A percentile compares a stretch with the other conserved stretches of the same genome.
These are phyloP conservation scores for Conomelus anceps DNA, from an alignment of 2,888 invertebrate species.

Conservation along the genomic window DNA sequence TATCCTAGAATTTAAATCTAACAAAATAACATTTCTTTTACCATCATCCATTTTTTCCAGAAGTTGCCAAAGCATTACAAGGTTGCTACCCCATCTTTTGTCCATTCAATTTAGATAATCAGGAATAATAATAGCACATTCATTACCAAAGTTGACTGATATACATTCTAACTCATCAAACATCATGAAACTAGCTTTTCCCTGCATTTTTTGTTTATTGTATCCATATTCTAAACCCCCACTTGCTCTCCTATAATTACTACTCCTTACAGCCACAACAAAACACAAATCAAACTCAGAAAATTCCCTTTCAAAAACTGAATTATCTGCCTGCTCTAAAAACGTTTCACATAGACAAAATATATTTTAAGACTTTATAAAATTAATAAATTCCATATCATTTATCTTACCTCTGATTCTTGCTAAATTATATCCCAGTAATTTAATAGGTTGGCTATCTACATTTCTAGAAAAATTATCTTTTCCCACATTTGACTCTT, in stretches of 20 bases:
- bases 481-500: too few relatives aligned
- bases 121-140: constrained; percentile 41
- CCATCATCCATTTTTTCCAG: neutral
- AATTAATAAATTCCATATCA: neutral
- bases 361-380: neutral
- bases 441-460: too few relatives aligned
- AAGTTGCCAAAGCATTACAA: neutral
- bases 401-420: neutral
- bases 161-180: neutral
- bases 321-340: neutral
- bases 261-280: neutral
- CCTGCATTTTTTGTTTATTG: neutral
- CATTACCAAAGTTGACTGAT: neutral
- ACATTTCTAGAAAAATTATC: too few relatives aligned
- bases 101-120: constrained; percentile 41
- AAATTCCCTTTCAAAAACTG: neutral
- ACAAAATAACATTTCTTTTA: neutral
- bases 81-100: neutral
- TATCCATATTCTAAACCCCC: neutral
- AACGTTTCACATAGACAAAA: neutral
- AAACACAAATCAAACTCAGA: neutral
- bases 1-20: neutral
- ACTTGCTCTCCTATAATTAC: neutral
- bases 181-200: neutral
- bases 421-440: neutral